Evolutionary conservation across 2,113 vertebrate genomes (phyloP), one percentile per base, ranked within the genome.

Genomic region (Brienomyrus longianalis): DNA sequence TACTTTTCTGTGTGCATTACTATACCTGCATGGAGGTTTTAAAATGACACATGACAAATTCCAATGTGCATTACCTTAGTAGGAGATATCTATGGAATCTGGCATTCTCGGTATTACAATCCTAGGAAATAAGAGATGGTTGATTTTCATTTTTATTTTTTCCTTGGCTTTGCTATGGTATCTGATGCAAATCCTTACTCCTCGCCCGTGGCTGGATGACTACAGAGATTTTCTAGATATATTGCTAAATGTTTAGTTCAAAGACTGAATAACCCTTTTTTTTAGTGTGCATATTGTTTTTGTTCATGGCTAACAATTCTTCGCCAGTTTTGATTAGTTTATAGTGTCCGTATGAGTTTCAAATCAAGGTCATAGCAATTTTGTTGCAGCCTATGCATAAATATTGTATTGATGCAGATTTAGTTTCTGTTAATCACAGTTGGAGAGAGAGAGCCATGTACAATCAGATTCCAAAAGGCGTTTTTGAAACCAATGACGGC

Each of bases 351-450:
- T 19, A 19, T 35, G 74, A 43, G 15, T 43, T 43, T 80, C 35
- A 80, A 80, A 80, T 80, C 74, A 80, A 80, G 74, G 74, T 80
- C 74, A 43, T 43, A 35, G 74, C 74, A 43, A 80, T 80, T 80
- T 19, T 3, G 13, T 43, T 80, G 74, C 35, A 39, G 74, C 74
- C 35, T 80, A 80, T 43, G 31, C 74, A 80, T 39, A 43, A 80
- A 80, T 43, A 80, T 39, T 80, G 31, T 13, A 70, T 80, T 80
- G 39, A 39, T 80, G 17, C 74, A 39, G 74, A 39, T 80, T 80
- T 80, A 5, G 31, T 80, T 80, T 80, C 35, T 17, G 74, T 80
- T 80, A 80, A 39, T 80, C 74, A 39, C 74, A 80, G 74, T 39
- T 80, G 74, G 74, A 35, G 35, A 80, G 70, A 77, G 35, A 19